Evolutionary conservation across 2,797 vertebrate species (phyloP).

Genomic region (Notolepis coatsorum): DNA sequence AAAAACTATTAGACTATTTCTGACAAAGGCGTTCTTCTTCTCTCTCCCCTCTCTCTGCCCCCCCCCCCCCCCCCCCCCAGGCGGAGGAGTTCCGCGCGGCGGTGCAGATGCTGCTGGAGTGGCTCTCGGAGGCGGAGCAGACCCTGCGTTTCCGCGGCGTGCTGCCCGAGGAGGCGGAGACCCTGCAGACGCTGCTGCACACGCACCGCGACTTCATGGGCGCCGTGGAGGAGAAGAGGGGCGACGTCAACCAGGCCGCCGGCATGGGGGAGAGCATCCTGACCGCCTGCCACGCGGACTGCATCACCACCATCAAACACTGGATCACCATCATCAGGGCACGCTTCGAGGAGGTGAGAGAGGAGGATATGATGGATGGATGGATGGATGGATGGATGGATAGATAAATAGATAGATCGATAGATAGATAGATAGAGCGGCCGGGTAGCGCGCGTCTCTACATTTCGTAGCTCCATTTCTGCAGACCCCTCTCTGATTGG

Average conservation of each 20-base stretch:
- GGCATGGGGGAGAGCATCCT: slow-evolving; percentile 95
- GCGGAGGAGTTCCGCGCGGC: slow-evolving; percentile 96
- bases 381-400: too few species aligned
- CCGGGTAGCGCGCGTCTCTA: too few species aligned
- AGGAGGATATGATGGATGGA: neutral
- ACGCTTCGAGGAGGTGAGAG: slow-evolving; percentile 94
- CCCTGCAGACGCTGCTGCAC: slow-evolving; percentile 90
- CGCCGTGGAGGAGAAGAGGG: slow-evolving; percentile 94
- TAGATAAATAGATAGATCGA: too few species aligned
- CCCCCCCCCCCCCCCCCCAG: slow-evolving; percentile 66
- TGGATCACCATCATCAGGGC: slow-evolving; percentile 99
- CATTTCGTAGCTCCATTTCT: too few species aligned
- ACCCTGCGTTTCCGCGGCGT: slow-evolving; percentile 96
- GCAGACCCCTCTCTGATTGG: too few species aligned
- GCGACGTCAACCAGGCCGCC: slow-evolving; percentile 89
- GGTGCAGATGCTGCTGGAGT: slow-evolving; percentile 94
- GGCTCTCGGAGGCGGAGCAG: slow-evolving; percentile 98
- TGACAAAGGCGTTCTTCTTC: too few species aligned
- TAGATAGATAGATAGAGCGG: neutral
- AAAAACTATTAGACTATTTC: too few species aligned
- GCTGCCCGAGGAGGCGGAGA: slow-evolving; percentile 94
- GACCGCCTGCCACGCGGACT: slow-evolving; percentile 93
- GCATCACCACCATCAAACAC: slow-evolving; percentile 98
- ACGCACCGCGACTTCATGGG: slow-evolving; percentile 95
- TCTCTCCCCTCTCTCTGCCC: neutral